A percentile compares a stretch with the other conserved stretches of the same genome.
Evolutionary conservation across 2,888 invertebrate species (phyloP).

Genomic region (Ophion obscuratus): DNA sequence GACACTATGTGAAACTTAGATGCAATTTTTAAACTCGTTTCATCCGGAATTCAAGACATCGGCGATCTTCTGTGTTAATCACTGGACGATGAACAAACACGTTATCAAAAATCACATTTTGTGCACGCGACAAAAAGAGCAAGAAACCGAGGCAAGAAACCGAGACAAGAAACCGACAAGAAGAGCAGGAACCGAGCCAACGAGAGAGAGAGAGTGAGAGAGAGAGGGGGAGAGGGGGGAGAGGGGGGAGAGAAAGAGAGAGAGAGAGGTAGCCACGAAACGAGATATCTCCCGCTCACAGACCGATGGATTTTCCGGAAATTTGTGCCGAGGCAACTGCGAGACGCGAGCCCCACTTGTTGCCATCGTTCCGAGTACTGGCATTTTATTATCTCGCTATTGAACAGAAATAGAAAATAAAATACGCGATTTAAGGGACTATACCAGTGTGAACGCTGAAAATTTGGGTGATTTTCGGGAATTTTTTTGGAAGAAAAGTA

Average conservation of each 20-base stretch:
- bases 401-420: no score
- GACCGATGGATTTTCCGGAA: conserved; percentile 51
- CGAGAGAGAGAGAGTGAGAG: conserved; percentile 2
- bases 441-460: no score
- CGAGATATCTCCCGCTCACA: conserved; percentile 47
- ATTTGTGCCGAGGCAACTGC: conserved; percentile 34
- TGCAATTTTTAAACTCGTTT: conserved; percentile 10
- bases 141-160: not conserved
- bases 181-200: no score
- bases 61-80: conserved; percentile 5
- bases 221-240: not conserved
- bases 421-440: no score
- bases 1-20: conserved; percentile 1
- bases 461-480: no score
- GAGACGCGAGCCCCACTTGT: conserved; percentile 7
- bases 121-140: no score
- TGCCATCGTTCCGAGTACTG: conserved; percentile 3
- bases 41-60: conserved; percentile 12
- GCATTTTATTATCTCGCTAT: no score
- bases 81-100: conserved; percentile 25
- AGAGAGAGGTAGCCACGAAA: not conserved
- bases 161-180: no score
- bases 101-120: not conserved
- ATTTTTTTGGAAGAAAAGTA: no score
- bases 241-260: not conserved